A percentile compares a stretch with the other conserved stretches of the same genome.
phyloP scores from a whole-genome alignment of 2,113 vertebrate species.

The Garra rufa region DNA sequence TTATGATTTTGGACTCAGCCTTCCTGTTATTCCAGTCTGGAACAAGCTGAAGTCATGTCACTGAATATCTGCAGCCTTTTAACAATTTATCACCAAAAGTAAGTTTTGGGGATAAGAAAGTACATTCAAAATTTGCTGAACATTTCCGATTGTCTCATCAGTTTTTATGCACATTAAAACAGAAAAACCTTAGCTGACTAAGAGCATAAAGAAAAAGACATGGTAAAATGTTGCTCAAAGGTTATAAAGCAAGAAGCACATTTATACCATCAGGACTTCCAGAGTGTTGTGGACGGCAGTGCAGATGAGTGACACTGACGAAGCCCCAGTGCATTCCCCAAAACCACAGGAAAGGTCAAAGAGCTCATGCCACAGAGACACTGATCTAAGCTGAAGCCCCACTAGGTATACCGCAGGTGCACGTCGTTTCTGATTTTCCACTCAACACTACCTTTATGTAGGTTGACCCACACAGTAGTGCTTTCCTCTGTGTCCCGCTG shows the following conservation, averaged over 20 bases:
- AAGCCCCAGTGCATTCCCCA: conserved; percentile 22
- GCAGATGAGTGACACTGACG: conserved; percentile 40
- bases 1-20: neutral
- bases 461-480: conserved; percentile 11
- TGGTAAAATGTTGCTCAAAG: neutral
- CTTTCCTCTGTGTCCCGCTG: neutral
- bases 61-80: neutral
- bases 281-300: neutral
- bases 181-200: neutral
- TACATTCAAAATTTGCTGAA: neutral
- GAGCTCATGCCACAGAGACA: conserved; percentile 44
- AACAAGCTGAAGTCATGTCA: no score
- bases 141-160: neutral
- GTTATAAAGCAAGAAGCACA: neutral
- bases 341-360: conserved; percentile 44
- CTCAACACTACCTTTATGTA: conserved; percentile 23
- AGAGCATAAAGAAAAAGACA: neutral
- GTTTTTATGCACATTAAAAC: neutral
- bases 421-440: conserved; percentile 44
- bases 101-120: neutral
- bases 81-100: neutral
- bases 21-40: no score
- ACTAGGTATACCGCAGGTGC: conserved; percentile 51
- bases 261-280: neutral
- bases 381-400: conserved; percentile 47